phyloP scores from a whole-genome alignment of 2,888 invertebrate species.

The Hypercompe scribonia region DNA sequence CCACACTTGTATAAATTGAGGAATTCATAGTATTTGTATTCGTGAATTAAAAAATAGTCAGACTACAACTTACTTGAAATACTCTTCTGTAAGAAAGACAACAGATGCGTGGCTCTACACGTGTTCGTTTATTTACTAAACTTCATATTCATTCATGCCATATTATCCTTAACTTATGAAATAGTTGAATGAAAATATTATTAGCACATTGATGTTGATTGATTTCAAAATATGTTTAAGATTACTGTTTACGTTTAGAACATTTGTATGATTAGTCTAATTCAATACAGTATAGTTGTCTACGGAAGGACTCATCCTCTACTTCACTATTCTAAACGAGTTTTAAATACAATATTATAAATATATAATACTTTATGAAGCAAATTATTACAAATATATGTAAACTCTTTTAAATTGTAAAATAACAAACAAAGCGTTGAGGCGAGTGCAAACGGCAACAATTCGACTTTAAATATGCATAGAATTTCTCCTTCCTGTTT shows the following conservation, averaged over 20 bases:
- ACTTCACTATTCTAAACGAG: background rate
- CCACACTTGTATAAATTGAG: background rate
- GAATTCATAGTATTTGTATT: background rate
- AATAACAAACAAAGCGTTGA: constrained; percentile 39
- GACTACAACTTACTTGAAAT: constrained; percentile 22
- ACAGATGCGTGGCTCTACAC: constrained; percentile 48
- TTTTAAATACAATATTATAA: background rate
- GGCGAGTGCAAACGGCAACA: constrained; percentile 57
- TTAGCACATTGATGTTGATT: constrained; percentile 10
- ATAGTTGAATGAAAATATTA: constrained; percentile 27
- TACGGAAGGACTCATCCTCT: background rate
- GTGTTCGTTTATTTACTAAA: constrained; percentile 46
- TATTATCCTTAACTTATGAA: constrained; percentile 34
- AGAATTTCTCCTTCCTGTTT: constrained; percentile 79
- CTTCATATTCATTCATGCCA: constrained; percentile 46
- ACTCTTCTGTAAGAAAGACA: constrained; percentile 31
- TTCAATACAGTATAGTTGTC: background rate
- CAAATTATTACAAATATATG: background rate
- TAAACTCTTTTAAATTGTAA: constrained; percentile 26
- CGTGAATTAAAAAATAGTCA: background rate
- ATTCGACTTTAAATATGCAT: constrained; percentile 71
- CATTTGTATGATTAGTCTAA: background rate
- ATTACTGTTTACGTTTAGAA: background rate
- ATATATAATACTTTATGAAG: background rate
- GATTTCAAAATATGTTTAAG: constrained; percentile 1